Base-by-base conservation (phyloP, 2,113 vertebrate species). In the Mus pahari region DNA sequence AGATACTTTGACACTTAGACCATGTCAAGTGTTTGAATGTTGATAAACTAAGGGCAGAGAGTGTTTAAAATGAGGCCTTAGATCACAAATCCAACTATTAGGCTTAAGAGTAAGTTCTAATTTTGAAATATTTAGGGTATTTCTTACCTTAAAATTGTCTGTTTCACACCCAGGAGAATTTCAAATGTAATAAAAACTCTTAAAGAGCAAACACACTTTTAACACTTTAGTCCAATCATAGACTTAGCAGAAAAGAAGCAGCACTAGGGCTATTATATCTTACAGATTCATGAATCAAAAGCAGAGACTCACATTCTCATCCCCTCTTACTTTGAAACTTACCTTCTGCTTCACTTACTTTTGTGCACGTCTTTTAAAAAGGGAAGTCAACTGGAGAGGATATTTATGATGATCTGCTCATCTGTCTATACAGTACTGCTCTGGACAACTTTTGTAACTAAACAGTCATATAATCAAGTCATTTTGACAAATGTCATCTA, bases 51-150 rank as follows among this genome's bases (percentile, higher is more conserved):
- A 71, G 36, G 92, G 81, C 74, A 82, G 42, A 79, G 39, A 91
- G 2, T 4, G 66, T 90, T 97, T 98, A 93, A 95, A 98, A 98
- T 96, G 89, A 96, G 33, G 22, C 20, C 84, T 95, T 82, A 96
- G 94, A 58, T 33, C 3, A 3, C 28, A 42, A 36, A 93, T 45
- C 94, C 93, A 45, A 92, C 71, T 95, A 42, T 58, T 45, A 16
- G 36, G 19, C 94, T 86, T 91, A 97, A 88, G 16, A 90, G 75
- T 45, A 96, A 8, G 36, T 94, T 78, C 20, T 83, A 95, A 92
- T 70, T 92, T 96, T 92, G 83, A 90, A 94, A 84, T 68, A 82
- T 53, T n/a, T 90, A 92, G 33, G 36, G 50, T 33, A 96, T 50
- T 70, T 90, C 81, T 70, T 82, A 74, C 82, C 79, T n/a, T 89